Evolutionary conservation across 1,140 invertebrate species (phyloP), one percentile per base, ranked within the genome.

Genomic region (Uloborus diversus): DNA sequence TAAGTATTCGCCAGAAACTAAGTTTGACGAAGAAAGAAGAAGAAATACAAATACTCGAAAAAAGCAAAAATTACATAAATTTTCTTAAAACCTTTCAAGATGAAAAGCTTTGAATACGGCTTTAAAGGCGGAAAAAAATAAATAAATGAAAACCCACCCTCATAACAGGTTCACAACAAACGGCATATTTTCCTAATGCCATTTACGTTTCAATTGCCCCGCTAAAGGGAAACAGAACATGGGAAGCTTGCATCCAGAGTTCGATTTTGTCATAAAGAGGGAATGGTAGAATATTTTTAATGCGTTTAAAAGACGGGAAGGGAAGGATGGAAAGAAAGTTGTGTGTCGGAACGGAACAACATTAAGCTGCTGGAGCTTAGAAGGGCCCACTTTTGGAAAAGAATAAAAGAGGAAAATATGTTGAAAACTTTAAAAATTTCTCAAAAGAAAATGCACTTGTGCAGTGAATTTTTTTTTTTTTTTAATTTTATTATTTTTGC

Each of bases 261-360:
- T 75, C 71, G 59, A 75, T 75, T 64, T 75, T 64, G 71, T 62
- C 71, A 75, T 75, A 64, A 75, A 64, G 30, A 51, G 69, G 51
- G 32, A 42, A 49, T n/a, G 51, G 30, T 20, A 53, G 47, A 75
- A 75, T 71, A 71, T 64, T 75, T 75, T 75, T 75, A 75, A 75
- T 75, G 71, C 59, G 59, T 75, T 75, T 75, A 64, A 64, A 51
- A 75, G 28, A 30, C 42, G 33, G 47, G 14, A 14, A 30, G 4
- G 27, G 4, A 28, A 20, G n/a, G 62, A 27, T 27, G 47, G 27
- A 62, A 14, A 14, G 59, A 14, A 7, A 37, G 61, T 25, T 49
- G 65, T 32, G 42, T 51, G 25, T 17, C 37, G 65, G 42, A 33
- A 59, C 20, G 69, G 33, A 71, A 59, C 69, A 59, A 51, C 53